Base-by-base conservation (phyloP, 2,888 invertebrate genomes). In the Monopis laevigella region DNA sequence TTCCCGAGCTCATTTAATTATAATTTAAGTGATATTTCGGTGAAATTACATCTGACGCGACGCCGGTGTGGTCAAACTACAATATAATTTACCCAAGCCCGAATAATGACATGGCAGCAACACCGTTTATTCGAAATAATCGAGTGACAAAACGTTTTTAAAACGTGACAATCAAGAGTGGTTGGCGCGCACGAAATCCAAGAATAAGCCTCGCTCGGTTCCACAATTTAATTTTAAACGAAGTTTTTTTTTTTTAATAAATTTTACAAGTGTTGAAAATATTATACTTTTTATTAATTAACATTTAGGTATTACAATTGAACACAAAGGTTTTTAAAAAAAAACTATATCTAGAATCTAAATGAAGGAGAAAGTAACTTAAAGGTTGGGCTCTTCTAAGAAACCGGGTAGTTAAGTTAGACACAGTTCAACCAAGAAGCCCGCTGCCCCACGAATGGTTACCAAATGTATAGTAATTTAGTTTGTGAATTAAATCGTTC, bases 401-500 rank as follows among this genome's bases (percentile, higher is more conserved):
- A n/a, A n/a, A n/a, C n/a, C n/a, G n/a, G n/a, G n/a, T n/a, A n/a
- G n/a, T n/a, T n/a, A n/a, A n/a, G n/a, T 67, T 65, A 70, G 61
- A 56, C 53, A 47, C 56, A 63, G 61, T 62, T 63, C 62, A 66
- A 69, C 8, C 14, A 32, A 28, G 17, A 32, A n/a, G n/a, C n/a
- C n/a, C n/a, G 59, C 55, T 51, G 58, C 58, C 66, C 68, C 66
- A 66, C 62, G 55, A 71, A 72, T 71, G 66, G 67, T 69, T 70
- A 70, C 67, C 61, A 78, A 80, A 78, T 78, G 71, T 77, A 77
- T 78, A 78, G 77, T 71, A 78, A 78, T 80, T 80, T 78, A 59
- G 68, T 70, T 75, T 75, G 67, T 60, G 68, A 65, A 77, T 78
- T 75, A 78, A 80, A 80, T 78, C 74, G 78, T 71, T 78, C 52